These are phyloP conservation scores for Falco berigora DNA, from an alignment of 2,797 vertebrate species.

Conservation along the genomic window DNA sequence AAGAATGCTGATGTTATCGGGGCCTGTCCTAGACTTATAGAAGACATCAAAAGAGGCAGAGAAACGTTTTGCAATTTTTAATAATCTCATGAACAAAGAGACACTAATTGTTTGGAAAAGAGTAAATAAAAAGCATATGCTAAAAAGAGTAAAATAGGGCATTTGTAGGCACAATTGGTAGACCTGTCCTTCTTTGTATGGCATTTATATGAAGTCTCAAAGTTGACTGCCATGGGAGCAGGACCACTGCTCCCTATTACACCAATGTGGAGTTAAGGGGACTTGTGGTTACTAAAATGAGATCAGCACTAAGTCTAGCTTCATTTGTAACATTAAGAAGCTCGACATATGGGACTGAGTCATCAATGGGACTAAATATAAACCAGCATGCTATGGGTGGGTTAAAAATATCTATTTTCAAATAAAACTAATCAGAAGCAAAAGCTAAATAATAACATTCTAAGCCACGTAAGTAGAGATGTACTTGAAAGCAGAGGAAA, in stretches of 20 bases:
- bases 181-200: neutral
- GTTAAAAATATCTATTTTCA: conserved; percentile 61
- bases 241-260: neutral
- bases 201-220: neutral
- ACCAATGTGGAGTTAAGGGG: neutral
- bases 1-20: neutral
- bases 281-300: neutral
- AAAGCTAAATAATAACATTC: conserved; percentile 58
- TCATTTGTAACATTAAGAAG: conserved; percentile 30
- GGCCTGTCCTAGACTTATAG: neutral
- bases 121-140: conserved; percentile 5
- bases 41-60: conserved; percentile 29
- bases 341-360: neutral
- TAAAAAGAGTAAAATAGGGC: neutral
- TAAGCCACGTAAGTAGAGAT: conserved; percentile 38
- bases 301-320: neutral
- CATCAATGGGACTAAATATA: conserved; percentile 44
- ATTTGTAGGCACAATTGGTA: neutral
- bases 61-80: neutral
- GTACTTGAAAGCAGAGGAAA: conserved; percentile 62
- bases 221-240: neutral
- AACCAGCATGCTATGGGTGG: neutral
- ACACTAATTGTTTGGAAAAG: neutral
- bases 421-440: conserved; percentile 63
- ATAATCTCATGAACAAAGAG: neutral